Base-by-base conservation (phyloP, 2,888 invertebrate genomes). In the Amiota communis region DNA sequence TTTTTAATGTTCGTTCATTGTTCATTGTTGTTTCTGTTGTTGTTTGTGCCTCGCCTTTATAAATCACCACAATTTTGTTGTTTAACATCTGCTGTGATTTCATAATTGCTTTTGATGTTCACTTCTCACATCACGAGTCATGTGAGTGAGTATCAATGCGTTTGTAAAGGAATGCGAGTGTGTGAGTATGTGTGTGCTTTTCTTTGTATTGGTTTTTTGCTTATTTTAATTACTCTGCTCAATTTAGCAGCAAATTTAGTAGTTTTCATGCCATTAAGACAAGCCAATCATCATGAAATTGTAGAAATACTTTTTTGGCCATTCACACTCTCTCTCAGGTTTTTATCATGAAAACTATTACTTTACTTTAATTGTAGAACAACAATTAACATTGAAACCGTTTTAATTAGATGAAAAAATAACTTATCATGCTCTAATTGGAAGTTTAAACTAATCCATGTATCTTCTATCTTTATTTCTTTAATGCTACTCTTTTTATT, bases 51-150 rank as follows among this genome's bases (percentile, higher is more conserved):
- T 71, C 75, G 78, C 80, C 83, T 80, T 84, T 85, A 83, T 85
- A 83, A 83, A 85, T 85, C 81, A 85, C 80, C 83, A 78, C 85
- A 83, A 80, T 79, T 79, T 83, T 76, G 82, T 75, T 75, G 71
- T 72, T 72, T 81, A 84, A 79, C 83, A 86, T 83, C 80, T 87
- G 86, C 80, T 81, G 86, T 83, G 86, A 86, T 86, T 87, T 85
- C 80, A 80, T 86, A 87, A 85, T 84, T 84, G 78, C 79, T 79
- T 79, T 77, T 78, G 77, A 74, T 79, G 79, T 75, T 74, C 65
- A 70, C 56, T 74, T 72, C 57, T 23, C 61, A 61, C 9, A 59
- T 12, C 68, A 63, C 70, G 63, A 70, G 63, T 53, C 36, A 63
- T 15, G 61, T 68, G 46, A 17, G n/a, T 20, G 36, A 36, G 36